Percentiles rank a stretch among this genome's conserved stretches.
Evolutionary conservation across 2,113 vertebrate species (phyloP).

Genomic region (Scortum barcoo): DNA sequence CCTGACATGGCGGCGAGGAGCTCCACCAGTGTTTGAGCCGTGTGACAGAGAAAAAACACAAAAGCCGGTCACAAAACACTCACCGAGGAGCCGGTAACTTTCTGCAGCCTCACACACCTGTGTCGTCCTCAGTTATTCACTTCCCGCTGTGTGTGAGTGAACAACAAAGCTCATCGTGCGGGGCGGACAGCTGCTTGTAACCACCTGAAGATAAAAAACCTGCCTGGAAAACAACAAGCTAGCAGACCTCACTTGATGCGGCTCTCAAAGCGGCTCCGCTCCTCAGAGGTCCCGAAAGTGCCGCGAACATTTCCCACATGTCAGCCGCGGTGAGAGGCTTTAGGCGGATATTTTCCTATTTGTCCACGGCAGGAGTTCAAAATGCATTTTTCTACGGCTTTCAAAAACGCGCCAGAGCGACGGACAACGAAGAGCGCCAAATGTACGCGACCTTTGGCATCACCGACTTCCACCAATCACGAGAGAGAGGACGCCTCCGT

Average conservation of each 20-base stretch:
- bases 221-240: slow-evolving; percentile 63
- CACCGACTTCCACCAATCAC: slow-evolving; percentile 69
- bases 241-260: slow-evolving; percentile 16
- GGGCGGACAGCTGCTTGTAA: slow-evolving; percentile 14
- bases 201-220: background rate
- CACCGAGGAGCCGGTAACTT: slow-evolving; percentile 34
- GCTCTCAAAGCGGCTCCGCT: slow-evolving; percentile 1
- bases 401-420: slow-evolving; percentile 75
- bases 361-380: fast-evolving
- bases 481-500: background rate
- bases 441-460: slow-evolving; percentile 67
- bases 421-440: slow-evolving; percentile 81
- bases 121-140: slow-evolving; percentile 18
- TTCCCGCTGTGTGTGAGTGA: background rate
- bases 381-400: slow-evolving; percentile 43
- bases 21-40: background rate
- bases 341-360: background rate
- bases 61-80: slow-evolving; percentile 38
- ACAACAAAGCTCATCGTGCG: slow-evolving; percentile 20
- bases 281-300: background rate
- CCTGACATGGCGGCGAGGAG: background rate
- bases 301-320: slow-evolving; percentile 3
- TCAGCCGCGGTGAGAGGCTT: background rate
- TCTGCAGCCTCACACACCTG: background rate
- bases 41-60: background rate